Conservation (phyloP, 2,113 vertebrate species). For the Sapajus apella region DNA sequence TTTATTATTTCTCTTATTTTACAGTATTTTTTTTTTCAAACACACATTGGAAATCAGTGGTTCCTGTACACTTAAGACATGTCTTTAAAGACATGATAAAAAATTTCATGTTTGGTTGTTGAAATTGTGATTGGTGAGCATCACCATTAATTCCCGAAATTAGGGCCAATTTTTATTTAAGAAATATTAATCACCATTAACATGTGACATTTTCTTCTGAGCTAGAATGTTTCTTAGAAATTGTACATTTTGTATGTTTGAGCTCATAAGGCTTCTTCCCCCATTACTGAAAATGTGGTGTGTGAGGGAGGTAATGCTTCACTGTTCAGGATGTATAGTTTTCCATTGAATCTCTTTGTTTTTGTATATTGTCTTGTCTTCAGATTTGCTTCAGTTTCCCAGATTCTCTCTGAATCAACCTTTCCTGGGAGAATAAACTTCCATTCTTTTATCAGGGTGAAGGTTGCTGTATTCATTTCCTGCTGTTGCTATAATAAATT, state of each 20-base stretch:
- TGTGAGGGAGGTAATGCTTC: neutral
- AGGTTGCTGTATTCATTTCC: neutral
- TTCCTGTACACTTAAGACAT: neutral
- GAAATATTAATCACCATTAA: neutral
- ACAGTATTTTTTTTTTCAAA: neutral
- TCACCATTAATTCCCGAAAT: neutral
- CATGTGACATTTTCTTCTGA: neutral
- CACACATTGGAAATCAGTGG: neutral
- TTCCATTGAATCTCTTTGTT: neutral
- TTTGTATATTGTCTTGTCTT: neutral
- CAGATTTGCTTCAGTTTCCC: neutral
- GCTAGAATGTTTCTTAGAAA: neutral
- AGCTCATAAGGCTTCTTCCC: too few relatives aligned
- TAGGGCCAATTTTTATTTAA: neutral
- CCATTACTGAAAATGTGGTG: neutral
- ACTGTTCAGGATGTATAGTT: neutral
- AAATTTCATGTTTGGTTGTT: neutral
- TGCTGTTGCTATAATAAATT: neutral
- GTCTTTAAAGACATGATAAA: neutral
- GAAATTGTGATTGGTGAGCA: neutral
- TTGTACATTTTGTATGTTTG: neutral
- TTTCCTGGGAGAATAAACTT: neutral
- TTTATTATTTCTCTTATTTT: neutral
- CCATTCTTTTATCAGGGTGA: neutral
- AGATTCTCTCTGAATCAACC: neutral